Evolutionary conservation across 64 coral and sea anemone genomes (phyloP).

Genomic region (Astreopora myriophthalma): DNA sequence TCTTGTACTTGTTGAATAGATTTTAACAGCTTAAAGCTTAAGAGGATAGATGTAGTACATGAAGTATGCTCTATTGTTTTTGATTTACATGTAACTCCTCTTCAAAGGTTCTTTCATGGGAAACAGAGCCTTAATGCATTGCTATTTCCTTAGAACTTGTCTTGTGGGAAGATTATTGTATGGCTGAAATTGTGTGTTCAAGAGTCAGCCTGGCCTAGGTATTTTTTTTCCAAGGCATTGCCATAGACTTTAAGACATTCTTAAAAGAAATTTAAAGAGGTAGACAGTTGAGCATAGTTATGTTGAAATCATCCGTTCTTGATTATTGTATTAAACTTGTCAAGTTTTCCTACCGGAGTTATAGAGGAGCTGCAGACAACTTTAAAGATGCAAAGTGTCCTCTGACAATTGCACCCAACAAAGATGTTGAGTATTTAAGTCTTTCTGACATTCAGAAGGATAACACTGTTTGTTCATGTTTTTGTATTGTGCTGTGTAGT

Average conservation of each 20-base stretch:
- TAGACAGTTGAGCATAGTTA: background rate
- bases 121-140: too few relatives aligned
- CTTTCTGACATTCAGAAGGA: constrained; percentile 51
- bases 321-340: background rate
- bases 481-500: background rate
- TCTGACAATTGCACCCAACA: background rate
- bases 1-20: background rate
- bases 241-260: too few relatives aligned
- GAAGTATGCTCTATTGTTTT: too few relatives aligned
- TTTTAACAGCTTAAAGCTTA: too few relatives aligned
- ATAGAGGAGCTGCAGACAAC: background rate
- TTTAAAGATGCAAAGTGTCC: background rate
- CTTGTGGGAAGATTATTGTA: too few relatives aligned
- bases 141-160: too few relatives aligned
- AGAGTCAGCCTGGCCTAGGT: background rate
- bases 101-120: too few relatives aligned
- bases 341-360: constrained; percentile 32
- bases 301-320: background rate
- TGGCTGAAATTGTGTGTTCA: too few relatives aligned
- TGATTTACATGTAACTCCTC: too few relatives aligned
- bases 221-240: background rate
- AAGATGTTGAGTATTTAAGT: constrained; percentile 9
- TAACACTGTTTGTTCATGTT: background rate
- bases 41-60: too few relatives aligned
- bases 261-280: too few relatives aligned